Base-by-base conservation (phyloP, 2,797 vertebrate genomes). In the Chelonia mydas region DNA sequence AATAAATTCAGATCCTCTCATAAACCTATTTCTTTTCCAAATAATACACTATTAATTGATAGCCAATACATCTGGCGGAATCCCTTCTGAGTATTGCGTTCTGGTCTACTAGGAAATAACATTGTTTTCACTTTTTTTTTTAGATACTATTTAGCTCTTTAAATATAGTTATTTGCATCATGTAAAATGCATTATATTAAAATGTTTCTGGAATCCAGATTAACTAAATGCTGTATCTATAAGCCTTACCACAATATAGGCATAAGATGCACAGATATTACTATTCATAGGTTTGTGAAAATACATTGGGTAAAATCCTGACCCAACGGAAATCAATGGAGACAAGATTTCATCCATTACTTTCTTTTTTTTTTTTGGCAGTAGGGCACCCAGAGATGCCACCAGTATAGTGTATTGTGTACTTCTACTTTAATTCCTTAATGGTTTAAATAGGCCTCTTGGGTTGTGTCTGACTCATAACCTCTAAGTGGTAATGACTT, bases 11-110 rank as follows among this genome's bases (percentile, higher is more conserved):
- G 28, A 79, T 74, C 89, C 17, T 72, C 55, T 90, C 86, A 54
- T 90, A 37, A 96, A 78, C 65, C 81, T 23, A 72, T 65, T 92
- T 89, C 5, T 95, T 84, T 96, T 95, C 80, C 72, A 94, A 96
- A 93, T 5, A 90, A 74, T 82, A 41, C 53, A 92, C 28, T 88
- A 61, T 77, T 41, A 90, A 96, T 21, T 87, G 76, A 92, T 92
- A 87, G 88, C 5, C 90, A 76, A 88, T 59, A 83, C 17, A 59
- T 93, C 88, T 88, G 87, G 47, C 47, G 96, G 90, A 93, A 96
- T 94, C 25, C 25, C 47, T 90, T 88, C 92, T 50, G 77, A 90
- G 12, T 84, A 87, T 53, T 93, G n/a, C 3, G 2, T 89, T 95
- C 55, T 79, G 0, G 0, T 89, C 53, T 78, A 77, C 86, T 65